Percentiles rank a stretch among this genome's conserved stretches.
These are phyloP conservation scores for Nasonovia ribisnigri DNA, from an alignment of 2,888 invertebrate species.

Conservation along the genomic window DNA sequence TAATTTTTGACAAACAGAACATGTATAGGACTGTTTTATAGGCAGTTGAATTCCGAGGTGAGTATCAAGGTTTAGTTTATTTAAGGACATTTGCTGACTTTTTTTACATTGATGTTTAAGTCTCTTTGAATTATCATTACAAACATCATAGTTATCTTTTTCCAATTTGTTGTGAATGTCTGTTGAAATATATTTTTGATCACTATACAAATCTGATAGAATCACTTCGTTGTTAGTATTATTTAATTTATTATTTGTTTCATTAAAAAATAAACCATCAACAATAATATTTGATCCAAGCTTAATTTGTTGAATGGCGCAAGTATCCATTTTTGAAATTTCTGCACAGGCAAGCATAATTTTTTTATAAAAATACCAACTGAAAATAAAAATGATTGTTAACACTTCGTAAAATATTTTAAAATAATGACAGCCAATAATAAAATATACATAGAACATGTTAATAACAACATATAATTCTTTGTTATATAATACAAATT, in stretches of 20 bases:
- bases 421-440: not conserved
- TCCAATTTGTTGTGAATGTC: not conserved
- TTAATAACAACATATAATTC: not conserved
- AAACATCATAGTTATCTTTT: not conserved
- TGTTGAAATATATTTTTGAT: not conserved
- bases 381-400: not conserved
- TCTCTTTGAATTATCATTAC: not conserved
- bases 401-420: not conserved
- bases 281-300: slow-evolving; percentile 17
- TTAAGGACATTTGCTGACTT: slow-evolving; percentile 69
- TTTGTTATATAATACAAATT: too few species aligned
- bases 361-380: not conserved
- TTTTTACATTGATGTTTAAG: slow-evolving; percentile 67
- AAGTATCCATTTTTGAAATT: slow-evolving; percentile 17
- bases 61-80: slow-evolving; percentile 69
- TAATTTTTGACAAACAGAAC: slow-evolving; percentile 72
- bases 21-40: slow-evolving; percentile 70
- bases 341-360: slow-evolving; percentile 28
- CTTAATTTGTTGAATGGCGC: slow-evolving; percentile 22
- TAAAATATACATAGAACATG: not conserved
- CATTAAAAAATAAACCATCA: slow-evolving; percentile 23
- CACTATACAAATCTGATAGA: not conserved
- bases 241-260: slow-evolving; percentile 31
- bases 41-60: slow-evolving; percentile 71
- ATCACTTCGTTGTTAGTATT: not conserved